Evolutionary conservation across 2,888 invertebrate genomes (phyloP), one percentile per base, ranked within the genome.

Genomic region (Parnassius smintheus): DNA sequence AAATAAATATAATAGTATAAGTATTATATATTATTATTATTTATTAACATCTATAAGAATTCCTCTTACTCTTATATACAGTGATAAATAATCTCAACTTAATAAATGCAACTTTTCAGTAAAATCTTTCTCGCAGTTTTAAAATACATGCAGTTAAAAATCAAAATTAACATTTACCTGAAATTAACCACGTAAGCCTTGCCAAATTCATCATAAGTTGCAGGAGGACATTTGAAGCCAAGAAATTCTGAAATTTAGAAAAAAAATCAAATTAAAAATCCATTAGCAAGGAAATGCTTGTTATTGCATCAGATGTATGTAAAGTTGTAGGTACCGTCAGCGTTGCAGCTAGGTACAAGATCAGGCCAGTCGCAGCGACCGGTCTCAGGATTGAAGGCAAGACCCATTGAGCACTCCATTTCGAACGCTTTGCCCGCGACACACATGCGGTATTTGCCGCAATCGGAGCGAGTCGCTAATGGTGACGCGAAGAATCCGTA

Each of bases 351-450:
- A 1, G 93, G 78, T 0, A 96, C 96, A 74, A 94, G 93, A 80
- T 96, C 96, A 2, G 97, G 96, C 96, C 96, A 97, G 74, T 97
- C 96, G 76, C 97, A 97, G 54, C 94, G 93, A 67, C 95, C 94
- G 12, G 88, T 92, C 4, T 92, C 93, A 35, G 93, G 90, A 80
- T 94, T 94, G 88, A 94, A 96, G 9, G 96, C 96, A 66, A 97
- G 88, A 44, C 96, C 96, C 75, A 94, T 94, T 0, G 96, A 18
- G 95, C 97, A 97, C 70, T 94, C 92, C 77, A 96, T 94, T 58
- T 83, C 80, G 42, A 76, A 65, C 42, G 83, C 75, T 2, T 91
- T 86, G 9, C 97, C 97, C 11, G 93, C 94, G 0, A 94, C 95
- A 73, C 97, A 97, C 77, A 95, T 95, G 82, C 94, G 94, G 80